Base-by-base conservation (phyloP, 2,888 invertebrate species). In the Zaprionus bogoriensis region DNA sequence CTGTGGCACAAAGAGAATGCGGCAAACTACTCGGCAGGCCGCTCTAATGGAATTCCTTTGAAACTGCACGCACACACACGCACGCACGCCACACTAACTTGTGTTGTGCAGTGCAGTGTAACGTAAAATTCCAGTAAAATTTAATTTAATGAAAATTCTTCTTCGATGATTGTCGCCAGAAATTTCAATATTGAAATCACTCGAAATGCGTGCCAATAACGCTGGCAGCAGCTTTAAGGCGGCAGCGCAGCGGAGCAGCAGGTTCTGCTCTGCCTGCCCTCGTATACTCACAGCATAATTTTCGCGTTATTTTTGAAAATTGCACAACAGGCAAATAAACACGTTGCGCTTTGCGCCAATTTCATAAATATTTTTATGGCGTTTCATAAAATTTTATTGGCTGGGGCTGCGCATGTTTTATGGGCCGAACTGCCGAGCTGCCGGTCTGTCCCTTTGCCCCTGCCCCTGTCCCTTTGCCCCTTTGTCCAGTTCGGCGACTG, bases 291-390 rank as follows among this genome's bases (percentile, higher is more conserved):
- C 12, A 3, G 42, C 69, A 74, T 77, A 80, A 80, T 82, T 79
- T 82, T 74, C 68, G 45, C 77, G 69, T 80, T 80, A 82, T 77
- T 74, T 79, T 74, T n/a, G n/a, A n/a, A 66, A 77, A 83, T 77
- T 70, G 70, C 77, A 77, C 72, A 68, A 68, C 73, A 58, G 59
- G 63, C 69, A 73, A 69, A 83, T 77, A 82, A 80, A 77, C 77
- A 74, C 61, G 64, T 42, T 63, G 76, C 27, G 32, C 77, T 71
- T 72, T 77, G 79, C 68, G 78, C 78, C 84, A 82, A 77, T 82
- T 82, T 84, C 77, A 77, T 74, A 82, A 82, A 81, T 82, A 81
- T 77, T 84, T 81, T 82, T 81, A 82, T 82, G 85, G 82, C 72
- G 82, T 79, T 82, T 81, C 72, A 84, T 82, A 84, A 82, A 82